Base-by-base conservation (phyloP, 2,888 invertebrate genomes). In the Euphydryas editha region DNA sequence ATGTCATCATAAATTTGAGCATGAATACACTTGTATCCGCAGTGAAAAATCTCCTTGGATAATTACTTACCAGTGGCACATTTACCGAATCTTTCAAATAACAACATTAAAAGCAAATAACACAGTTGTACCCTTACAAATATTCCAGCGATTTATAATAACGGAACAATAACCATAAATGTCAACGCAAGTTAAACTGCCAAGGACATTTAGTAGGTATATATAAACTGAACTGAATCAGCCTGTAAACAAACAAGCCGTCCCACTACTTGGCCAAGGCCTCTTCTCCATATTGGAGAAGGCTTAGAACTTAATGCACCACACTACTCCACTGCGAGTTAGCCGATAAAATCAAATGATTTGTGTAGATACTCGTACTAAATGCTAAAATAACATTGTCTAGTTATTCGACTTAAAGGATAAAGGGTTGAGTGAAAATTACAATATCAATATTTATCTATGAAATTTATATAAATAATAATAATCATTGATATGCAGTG, bases 401-500 rank as follows among this genome's bases (percentile, higher is more conserved):
- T 3, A 30, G 7, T 24, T 24, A n/a, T 24, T 15, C 24, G 24
- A 24, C 51, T 51, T 24, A 24, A 13, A n/a, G 24, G 21, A 51
- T 24, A 51, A 51, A 51, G 51, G 15, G n/a, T 47, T 20, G n/a
- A 51, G 51, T 51, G 51, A 24, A 51, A 51, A 21, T 51, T 51
- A 51, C 24, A 51, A 51, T n/a, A n/a, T 24, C 24, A 51, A 51
- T 51, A 51, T 24, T 51, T 51, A 51, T 24, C 55, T 39, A 57
- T 59, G 59, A 59, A 59, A 64, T 51, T 21, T 20, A 59, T 36
- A 37, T 44, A 56, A 59, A 65, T 69, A 59, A 59, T 42, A 59
- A 65, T 69, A 59, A 59, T 42, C 54, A 67, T 64, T 58, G 61
- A 59, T 67, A 62, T 64, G 42, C 51, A 49, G 58, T 18, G 37